phyloP scores from a whole-genome alignment of 2,113 vertebrate species.

The Bufo bufo region DNA sequence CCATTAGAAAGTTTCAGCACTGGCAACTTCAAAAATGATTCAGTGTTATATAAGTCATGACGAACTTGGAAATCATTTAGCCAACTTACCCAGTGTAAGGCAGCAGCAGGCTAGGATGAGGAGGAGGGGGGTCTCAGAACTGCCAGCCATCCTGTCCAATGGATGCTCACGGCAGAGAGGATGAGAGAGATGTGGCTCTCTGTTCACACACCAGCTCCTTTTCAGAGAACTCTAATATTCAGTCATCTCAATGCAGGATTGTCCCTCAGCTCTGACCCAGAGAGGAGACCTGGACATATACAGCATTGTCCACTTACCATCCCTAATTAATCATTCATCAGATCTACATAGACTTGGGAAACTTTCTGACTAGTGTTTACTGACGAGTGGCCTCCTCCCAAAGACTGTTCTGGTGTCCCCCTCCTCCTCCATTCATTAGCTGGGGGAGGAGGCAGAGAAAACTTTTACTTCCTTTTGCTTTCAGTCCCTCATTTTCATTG shows the following conservation, averaged over 20 bases:
- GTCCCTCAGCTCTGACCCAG: not conserved
- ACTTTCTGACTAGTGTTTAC: not conserved
- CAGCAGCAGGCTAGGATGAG: not conserved
- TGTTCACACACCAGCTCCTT: not conserved
- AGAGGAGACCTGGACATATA: not conserved
- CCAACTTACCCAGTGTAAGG: conserved; percentile 24
- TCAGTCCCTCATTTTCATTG: not conserved
- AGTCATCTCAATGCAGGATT: not conserved
- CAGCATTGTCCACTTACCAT: not conserved
- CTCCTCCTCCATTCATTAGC: not conserved
- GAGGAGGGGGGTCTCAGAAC: not conserved
- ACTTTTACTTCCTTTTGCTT: not conserved
- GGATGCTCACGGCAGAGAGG: not conserved
- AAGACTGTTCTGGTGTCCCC: not conserved
- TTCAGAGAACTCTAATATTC: not conserved
- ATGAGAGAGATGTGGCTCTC: not conserved
- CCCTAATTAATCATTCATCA: conserved; percentile 41
- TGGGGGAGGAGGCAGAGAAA: conserved; percentile 11
- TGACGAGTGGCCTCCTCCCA: not conserved
- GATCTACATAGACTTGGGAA: not conserved
- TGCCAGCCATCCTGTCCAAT: conserved; percentile 22
- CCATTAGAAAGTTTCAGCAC: not conserved
- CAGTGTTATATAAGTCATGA: not conserved
- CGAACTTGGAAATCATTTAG: not conserved
- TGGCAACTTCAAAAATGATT: not conserved